These are phyloP conservation scores for Zaprionus ghesquierei DNA, from an alignment of 1,140 invertebrate genomes.

Conservation along the genomic window DNA sequence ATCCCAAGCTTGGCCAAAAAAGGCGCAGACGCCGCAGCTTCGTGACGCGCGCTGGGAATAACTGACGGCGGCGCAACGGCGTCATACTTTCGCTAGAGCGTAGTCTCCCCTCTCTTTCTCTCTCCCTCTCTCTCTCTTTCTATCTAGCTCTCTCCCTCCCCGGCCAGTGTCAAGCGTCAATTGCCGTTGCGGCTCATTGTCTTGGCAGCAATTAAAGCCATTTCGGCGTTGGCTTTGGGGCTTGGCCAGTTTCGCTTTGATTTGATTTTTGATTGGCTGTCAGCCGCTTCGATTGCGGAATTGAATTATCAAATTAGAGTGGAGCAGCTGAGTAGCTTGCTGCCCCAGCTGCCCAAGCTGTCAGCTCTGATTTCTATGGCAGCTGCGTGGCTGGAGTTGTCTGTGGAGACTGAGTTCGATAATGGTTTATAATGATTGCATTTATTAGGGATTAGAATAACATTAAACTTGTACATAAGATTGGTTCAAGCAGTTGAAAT, in stretches of 20 bases:
- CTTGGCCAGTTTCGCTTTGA: constrained; percentile 39
- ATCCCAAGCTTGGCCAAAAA: constrained; percentile 54
- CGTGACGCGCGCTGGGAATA: constrained; percentile 76
- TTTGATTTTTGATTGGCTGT: constrained; percentile 78
- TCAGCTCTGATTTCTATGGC: background rate
- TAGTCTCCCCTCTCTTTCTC: background rate
- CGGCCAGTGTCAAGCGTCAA: constrained; percentile 72
- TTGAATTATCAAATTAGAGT: constrained; percentile 75
- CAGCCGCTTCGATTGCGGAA: constrained; percentile 61
- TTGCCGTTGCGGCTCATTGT: constrained; percentile 78
- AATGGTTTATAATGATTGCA: background rate
- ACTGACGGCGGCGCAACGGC: constrained; percentile 33
- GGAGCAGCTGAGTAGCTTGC: background rate
- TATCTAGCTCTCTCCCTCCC: constrained; percentile 21
- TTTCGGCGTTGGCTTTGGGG: constrained; percentile 31
- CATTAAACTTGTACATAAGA: no score
- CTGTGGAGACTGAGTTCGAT: background rate
- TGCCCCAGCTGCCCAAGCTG: background rate
- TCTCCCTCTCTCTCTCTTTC: constrained; percentile 1
- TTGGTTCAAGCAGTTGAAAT: no score
- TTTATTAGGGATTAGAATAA: no score
- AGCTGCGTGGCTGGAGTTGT: background rate
- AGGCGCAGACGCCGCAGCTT: constrained; percentile 75
- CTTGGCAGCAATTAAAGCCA: constrained; percentile 76
- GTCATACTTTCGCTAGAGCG: constrained; percentile 67